A percentile compares a stretch with the other conserved stretches of the same genome.
Evolutionary conservation across 2,797 vertebrate genomes (phyloP).

Genomic region (Arrhamphus sclerolepis): DNA sequence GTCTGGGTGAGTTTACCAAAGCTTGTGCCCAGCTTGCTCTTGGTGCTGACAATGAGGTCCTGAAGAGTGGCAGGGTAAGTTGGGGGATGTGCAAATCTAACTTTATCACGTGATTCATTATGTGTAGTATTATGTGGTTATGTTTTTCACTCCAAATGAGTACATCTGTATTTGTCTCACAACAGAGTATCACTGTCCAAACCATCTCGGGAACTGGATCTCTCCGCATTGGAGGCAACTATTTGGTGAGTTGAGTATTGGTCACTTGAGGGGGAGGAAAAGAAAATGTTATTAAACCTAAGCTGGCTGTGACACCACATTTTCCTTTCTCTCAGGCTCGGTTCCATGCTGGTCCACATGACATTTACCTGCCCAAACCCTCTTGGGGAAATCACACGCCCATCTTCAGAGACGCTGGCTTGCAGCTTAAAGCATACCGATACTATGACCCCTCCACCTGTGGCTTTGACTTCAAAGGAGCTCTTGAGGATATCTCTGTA

Average conservation of each 20-base stretch:
- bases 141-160: constrained; percentile 11
- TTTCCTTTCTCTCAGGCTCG: constrained; percentile 82
- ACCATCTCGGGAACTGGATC: constrained; percentile 98
- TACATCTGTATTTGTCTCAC: constrained; percentile 18
- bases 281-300: not conserved
- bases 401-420: constrained; percentile 94
- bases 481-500: constrained; percentile 95
- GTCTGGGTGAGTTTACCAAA: constrained; percentile 90
- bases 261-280: not conserved
- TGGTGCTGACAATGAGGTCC: constrained; percentile 88
- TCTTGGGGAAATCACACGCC: constrained; percentile 99
- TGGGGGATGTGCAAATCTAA: not conserved
- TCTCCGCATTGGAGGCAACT: constrained; percentile 90
- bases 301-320: not conserved
- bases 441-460: constrained; percentile 96
- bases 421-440: constrained; percentile 92
- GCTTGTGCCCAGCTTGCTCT: constrained; percentile 90
- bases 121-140: no score
- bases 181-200: constrained; percentile 92
- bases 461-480: constrained; percentile 94
- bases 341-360: constrained; percentile 87
- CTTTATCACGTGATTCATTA: not conserved
- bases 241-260: constrained; percentile 83
- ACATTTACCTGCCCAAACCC: constrained; percentile 94
- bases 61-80: constrained; percentile 92